A percentile compares a stretch with the other conserved stretches of the same genome.
phyloP scores from a whole-genome alignment of 2,888 invertebrate genomes.

The Eristalis intricaria region DNA sequence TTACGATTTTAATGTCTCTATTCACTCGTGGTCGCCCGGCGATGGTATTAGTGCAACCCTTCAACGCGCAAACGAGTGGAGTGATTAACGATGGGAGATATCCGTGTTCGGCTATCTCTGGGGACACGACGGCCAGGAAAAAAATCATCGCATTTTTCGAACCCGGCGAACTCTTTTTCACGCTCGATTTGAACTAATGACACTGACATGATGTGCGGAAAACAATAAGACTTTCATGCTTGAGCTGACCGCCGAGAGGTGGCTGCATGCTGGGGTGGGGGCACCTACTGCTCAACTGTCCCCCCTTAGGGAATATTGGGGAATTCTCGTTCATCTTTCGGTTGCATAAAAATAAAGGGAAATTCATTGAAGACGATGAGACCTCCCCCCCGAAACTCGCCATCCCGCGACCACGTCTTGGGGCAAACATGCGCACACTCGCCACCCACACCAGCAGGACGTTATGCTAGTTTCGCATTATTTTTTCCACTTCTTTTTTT shows the following conservation, averaged over 20 bases:
- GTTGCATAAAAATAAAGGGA: constrained; percentile 28
- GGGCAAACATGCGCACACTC: neutral
- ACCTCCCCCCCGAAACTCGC: neutral
- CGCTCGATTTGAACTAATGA: constrained; percentile 58
- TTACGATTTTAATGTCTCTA: constrained; percentile 40
- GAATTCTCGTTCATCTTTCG: neutral
- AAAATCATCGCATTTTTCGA: neutral
- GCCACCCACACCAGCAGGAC: neutral
- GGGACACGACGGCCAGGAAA: neutral
- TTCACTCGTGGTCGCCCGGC: neutral
- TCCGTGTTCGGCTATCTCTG: neutral
- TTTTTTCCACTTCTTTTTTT: neutral
- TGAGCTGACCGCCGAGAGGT: neutral
- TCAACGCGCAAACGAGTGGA: constrained; percentile 1
- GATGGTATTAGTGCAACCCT: neutral
- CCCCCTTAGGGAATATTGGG: neutral
- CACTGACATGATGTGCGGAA: constrained; percentile 58
- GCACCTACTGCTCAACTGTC: neutral
- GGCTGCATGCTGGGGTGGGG: neutral
- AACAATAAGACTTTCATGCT: constrained; percentile 15
- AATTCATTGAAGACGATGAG: constrained; percentile 18
- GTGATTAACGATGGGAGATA: constrained; percentile 37
- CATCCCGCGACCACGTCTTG: neutral
- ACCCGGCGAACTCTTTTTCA: constrained; percentile 32
- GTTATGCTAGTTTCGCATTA: neutral